Percentiles rank a stretch among this genome's conserved stretches.
Evolutionary conservation across 2,113 vertebrate genomes (phyloP).

Genomic region (Campylomormyrus numenius): DNA sequence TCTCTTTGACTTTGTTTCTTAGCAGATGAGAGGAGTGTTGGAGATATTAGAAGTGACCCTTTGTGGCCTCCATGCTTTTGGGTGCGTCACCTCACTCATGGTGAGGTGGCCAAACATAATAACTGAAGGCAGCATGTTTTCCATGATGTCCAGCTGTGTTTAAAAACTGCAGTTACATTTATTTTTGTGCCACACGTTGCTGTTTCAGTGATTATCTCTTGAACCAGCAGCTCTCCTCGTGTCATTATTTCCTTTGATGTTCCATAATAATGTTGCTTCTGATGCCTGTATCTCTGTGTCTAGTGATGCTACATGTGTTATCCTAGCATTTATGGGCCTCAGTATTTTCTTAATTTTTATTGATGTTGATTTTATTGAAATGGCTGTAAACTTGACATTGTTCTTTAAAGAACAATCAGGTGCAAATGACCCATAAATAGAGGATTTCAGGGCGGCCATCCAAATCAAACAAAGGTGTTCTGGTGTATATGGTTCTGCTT

Average conservation of each 20-base stretch:
- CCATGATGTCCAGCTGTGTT: neutral
- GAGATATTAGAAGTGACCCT: neutral
- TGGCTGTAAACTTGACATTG: neutral
- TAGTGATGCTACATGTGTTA: neutral
- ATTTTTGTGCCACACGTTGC: neutral
- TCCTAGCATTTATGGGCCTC: neutral
- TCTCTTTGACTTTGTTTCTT: neutral
- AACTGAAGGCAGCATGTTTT: neutral
- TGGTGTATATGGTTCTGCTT: constrained; percentile 14
- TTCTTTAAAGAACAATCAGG: neutral
- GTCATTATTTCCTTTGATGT: neutral
- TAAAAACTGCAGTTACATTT: neutral
- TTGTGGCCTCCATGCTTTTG: neutral
- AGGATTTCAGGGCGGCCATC: neutral
- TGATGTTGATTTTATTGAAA: neutral
- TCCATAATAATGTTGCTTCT: neutral
- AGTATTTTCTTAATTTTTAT: neutral
- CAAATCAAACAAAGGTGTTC: neutral
- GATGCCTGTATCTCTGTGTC: neutral
- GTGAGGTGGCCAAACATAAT: neutral
- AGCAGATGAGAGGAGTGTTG: too few species aligned
- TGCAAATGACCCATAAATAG: constrained; percentile 26
- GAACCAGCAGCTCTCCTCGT: neutral
- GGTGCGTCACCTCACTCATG: neutral
- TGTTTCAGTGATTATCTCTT: neutral